Base-by-base conservation (phyloP, 1,140 invertebrate genomes). In the Drosophila elegans region DNA sequence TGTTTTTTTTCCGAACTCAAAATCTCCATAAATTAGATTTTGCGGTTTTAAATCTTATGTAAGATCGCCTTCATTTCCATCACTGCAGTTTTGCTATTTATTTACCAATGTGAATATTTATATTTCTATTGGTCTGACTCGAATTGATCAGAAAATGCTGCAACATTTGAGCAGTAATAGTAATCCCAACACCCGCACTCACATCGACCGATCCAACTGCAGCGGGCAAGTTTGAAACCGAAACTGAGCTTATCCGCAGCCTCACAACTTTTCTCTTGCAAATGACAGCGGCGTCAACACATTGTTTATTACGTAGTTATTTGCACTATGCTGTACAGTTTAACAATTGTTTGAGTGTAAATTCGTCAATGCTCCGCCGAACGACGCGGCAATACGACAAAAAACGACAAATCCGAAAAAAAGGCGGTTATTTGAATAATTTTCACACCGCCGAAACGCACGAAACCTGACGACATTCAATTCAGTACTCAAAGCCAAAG, bases 331-430 rank as follows among this genome's bases (percentile, higher is more conserved):
- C 55, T 62, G 66, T 88, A 79, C 69, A 86, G 80, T 73, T 89
- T 89, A 89, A 89, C 84, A 89, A 80, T 88, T 88, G 83, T 73
- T 77, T 77, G 67, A 88, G 79, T 88, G 84, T 88, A 89, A 89
- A 88, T 88, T 88, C 63, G 83, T 89, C 56, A 78, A 83, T 76
- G 63, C 74, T 55, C 51, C 51, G 52, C 42, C 36, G 66, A 62
- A 62, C 49, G 38, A 34, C 46, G 49, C 42, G 27, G 57, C 66
- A 61, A 54, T 69, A 54, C 52, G 27, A 56, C 45, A 75, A 42
- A 67, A 60, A 53, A 38, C 27, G 39, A 59, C 64, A 60, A 68
- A 66, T 42, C 21, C 10, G 5, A 73, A 79, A 72, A 66, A 68
- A 67, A 61, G 69, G 68, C 56, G 48, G 55, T 29, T 82, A 82